phyloP scores from a whole-genome alignment of 53 echinoderm and acorn worm species.

The Mesocentrotus franciscanus region DNA sequence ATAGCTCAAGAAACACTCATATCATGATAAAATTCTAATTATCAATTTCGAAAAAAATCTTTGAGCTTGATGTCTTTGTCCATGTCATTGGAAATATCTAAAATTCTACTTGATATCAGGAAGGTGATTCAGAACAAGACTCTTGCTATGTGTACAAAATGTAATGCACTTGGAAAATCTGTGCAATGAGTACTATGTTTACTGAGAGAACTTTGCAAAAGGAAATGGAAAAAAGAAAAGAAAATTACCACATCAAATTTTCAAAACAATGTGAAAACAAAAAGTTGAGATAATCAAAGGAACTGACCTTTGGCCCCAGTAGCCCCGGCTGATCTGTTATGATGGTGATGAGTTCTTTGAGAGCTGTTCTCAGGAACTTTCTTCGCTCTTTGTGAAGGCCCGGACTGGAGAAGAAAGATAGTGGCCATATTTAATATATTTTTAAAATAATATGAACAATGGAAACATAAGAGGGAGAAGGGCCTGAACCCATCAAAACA shows the following conservation, averaged over 20 bases:
- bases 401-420: conserved; percentile 54
- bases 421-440: neutral
- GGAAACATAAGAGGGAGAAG: neutral
- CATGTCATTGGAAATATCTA: too few relatives aligned
- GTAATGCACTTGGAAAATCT: too few relatives aligned
- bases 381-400: conserved; percentile 86
- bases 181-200: neutral
- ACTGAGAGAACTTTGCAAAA: neutral
- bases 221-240: too few relatives aligned
- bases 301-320: conserved; percentile 93
- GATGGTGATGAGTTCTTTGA: conserved; percentile 90
- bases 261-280: too few relatives aligned
- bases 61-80: too few relatives aligned
- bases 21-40: too few relatives aligned
- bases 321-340: conserved; percentile 95
- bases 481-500: too few relatives aligned
- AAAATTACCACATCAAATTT: neutral
- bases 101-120: too few relatives aligned
- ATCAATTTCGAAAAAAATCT: too few relatives aligned
- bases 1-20: too few relatives aligned
- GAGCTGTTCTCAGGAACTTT: conserved; percentile 90
- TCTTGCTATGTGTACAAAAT: too few relatives aligned
- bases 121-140: too few relatives aligned
- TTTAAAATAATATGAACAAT: neutral
- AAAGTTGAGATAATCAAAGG: neutral